Conservation (phyloP, 2,888 invertebrate genomes). For the Cosmia pyralina region DNA sequence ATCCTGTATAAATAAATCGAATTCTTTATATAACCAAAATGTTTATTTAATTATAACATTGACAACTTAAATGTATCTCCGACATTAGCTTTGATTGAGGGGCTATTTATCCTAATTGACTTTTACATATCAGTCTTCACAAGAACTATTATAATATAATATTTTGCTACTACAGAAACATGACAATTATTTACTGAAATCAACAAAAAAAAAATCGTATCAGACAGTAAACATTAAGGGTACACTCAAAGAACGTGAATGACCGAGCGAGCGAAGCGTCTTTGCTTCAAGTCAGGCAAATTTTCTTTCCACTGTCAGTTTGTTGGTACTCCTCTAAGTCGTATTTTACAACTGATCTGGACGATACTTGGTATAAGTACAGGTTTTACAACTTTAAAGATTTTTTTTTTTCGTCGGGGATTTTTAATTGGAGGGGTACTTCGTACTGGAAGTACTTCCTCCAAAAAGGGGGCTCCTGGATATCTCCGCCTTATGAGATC, state of each 20-base stretch:
- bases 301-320: too few species aligned
- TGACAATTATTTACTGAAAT: constrained; percentile 52
- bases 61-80: constrained; percentile 25
- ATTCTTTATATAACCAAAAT: constrained; percentile 24
- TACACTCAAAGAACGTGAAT: not conserved
- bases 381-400: too few species aligned
- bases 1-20: constrained; percentile 48
- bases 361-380: too few species aligned
- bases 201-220: constrained; percentile 6
- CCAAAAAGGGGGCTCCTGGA: too few species aligned
- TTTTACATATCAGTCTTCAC: constrained; percentile 68
- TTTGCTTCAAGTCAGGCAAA: too few species aligned
- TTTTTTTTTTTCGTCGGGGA: too few species aligned
- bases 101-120: constrained; percentile 67
- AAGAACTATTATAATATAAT: constrained; percentile 60
- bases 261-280: too few species aligned
- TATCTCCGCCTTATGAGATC: too few species aligned
- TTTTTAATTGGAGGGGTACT: too few species aligned
- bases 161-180: constrained; percentile 49
- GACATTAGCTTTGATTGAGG: constrained; percentile 38
- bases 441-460: too few species aligned
- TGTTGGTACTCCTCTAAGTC: too few species aligned
- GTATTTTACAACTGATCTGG: too few species aligned
- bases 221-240: constrained; percentile 1
- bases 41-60: constrained; percentile 37